These are phyloP conservation scores for Lysandra bellargus DNA, from an alignment of 2,888 invertebrate genomes.

Conservation along the genomic window DNA sequence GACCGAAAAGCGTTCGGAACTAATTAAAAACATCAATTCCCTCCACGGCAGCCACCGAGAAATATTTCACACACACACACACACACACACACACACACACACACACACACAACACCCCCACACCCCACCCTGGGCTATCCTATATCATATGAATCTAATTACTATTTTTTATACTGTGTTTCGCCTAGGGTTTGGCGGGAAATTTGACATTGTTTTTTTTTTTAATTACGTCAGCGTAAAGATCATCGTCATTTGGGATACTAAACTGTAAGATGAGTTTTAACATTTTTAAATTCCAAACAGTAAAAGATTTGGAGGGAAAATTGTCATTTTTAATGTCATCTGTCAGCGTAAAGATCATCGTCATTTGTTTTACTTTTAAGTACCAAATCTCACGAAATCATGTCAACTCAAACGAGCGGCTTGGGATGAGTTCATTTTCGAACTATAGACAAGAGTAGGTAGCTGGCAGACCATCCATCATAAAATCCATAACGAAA, in stretches of 20 bases:
- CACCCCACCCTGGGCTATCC: conserved; percentile 44
- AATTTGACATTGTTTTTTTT: not conserved
- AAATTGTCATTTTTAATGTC: not conserved
- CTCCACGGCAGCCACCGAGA: conserved; percentile 65
- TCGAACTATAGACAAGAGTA: not conserved
- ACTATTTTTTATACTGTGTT: conserved; percentile 15
- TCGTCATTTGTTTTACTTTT: not conserved
- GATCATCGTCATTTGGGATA: not conserved
- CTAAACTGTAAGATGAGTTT: not conserved
- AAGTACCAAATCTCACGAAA: not conserved
- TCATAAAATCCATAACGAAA: conserved; percentile 27
- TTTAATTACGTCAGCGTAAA: not conserved
- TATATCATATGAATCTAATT: conserved; percentile 6
- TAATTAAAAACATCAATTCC: conserved; percentile 81
- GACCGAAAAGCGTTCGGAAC: conserved; percentile 76
- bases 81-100: conserved; percentile 66
- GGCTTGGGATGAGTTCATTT: not conserved
- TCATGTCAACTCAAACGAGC: not conserved
- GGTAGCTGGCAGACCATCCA: not conserved
- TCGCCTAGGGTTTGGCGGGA: not conserved
- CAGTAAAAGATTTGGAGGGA: not conserved
- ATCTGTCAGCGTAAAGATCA: not conserved
- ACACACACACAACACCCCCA: conserved; percentile 56
- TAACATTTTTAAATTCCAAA: not conserved
- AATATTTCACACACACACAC: conserved; percentile 72